Conservation (phyloP, 2,113 vertebrate genomes). For the Ptilonorhynchus violaceus region DNA sequence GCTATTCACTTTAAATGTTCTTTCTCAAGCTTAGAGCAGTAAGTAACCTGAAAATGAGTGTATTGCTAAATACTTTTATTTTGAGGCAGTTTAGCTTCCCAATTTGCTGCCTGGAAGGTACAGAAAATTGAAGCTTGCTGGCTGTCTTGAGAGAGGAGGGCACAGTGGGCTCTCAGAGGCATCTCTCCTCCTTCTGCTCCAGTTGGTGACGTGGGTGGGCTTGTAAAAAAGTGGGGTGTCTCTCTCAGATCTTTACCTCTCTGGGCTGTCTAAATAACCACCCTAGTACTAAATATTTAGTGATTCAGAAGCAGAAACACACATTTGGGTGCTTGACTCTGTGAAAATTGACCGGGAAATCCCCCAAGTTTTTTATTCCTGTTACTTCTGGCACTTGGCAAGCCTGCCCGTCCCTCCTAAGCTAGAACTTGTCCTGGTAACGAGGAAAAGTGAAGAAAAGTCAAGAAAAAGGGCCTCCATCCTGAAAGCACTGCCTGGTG, state of each 20-base stretch:
- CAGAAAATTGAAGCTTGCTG: not conserved
- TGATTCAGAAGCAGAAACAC: not conserved
- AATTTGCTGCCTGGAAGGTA: not conserved
- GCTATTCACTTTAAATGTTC: not conserved
- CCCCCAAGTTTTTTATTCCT: not conserved
- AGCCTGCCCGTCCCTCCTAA: fast-evolving
- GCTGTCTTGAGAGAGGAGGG: not conserved
- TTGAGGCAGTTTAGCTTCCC: not conserved
- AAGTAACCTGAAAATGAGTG: not conserved
- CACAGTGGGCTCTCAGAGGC: not conserved
- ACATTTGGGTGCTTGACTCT: not conserved
- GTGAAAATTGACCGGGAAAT: constrained; percentile 38
- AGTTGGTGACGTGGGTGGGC: not conserved
- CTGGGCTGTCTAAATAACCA: not conserved
- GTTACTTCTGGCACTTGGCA: constrained; percentile 10
- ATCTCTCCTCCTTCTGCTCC: not conserved
- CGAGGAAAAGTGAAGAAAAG: not conserved
- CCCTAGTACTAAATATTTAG: not conserved
- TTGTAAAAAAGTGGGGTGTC: not conserved
- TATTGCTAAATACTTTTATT: not conserved
- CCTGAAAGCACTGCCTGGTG: not conserved
- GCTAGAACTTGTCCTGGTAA: not conserved
- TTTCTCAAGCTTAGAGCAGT: not conserved
- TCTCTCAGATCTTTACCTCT: not conserved
- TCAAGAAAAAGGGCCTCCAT: not conserved